These are phyloP conservation scores for Macropodus opercularis DNA, from an alignment of 2,797 vertebrate genomes.

Conservation along the genomic window DNA sequence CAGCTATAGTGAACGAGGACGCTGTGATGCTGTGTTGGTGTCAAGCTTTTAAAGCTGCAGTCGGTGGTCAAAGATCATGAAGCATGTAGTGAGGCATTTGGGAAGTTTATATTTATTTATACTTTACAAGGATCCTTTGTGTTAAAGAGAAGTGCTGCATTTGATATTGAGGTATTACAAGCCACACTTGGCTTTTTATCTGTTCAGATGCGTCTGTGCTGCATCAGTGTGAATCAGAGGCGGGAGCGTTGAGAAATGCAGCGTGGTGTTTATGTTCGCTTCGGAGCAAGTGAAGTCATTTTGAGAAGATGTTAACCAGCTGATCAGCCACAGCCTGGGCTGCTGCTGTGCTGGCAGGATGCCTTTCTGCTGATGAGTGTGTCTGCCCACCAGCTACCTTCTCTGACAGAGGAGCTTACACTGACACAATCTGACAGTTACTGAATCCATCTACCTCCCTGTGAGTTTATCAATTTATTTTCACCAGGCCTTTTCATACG, in stretches of 20 bases:
- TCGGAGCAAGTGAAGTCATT: constrained; percentile 25
- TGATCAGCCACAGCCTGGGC: constrained; percentile 25
- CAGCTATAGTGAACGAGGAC: constrained; percentile 31
- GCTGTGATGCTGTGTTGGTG: constrained; percentile 22
- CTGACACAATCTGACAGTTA: constrained; percentile 2
- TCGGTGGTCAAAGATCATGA: not conserved
- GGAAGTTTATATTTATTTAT: not conserved
- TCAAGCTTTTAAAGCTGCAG: constrained; percentile 12
- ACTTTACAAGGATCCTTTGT: not conserved
- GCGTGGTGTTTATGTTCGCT: constrained; percentile 17
- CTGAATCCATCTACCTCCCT: constrained; percentile 21
- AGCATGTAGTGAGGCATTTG: not conserved
- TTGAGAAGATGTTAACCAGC: constrained; percentile 32
- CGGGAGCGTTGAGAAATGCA: not conserved
- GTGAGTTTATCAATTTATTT: not conserved
- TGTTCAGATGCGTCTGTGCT: not conserved
- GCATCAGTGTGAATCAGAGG: not conserved
- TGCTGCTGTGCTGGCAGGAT: constrained; percentile 51
- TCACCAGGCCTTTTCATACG: not conserved
- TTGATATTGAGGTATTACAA: not conserved
- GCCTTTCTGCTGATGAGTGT: constrained; percentile 40
- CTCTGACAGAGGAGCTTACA: constrained; percentile 21
- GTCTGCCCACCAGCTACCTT: constrained; percentile 37
- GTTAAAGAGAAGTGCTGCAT: too few relatives aligned
- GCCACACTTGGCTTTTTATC: not conserved